phyloP scores from a whole-genome alignment of 2,113 vertebrate genomes.

The Ammodytes marinus region DNA sequence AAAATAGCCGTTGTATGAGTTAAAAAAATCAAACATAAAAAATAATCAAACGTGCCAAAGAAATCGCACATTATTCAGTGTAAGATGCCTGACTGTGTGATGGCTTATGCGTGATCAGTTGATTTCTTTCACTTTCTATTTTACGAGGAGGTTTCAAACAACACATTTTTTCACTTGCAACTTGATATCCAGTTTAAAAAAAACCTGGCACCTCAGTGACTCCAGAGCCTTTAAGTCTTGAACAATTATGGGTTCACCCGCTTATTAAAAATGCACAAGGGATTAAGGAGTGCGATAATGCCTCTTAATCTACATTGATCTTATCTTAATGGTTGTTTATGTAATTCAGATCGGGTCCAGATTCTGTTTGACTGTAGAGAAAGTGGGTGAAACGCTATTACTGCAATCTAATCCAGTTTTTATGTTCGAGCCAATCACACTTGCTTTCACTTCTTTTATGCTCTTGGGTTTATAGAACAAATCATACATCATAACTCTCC shows the following conservation, averaged over 20 bases:
- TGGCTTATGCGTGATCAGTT: background rate
- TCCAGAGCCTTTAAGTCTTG: background rate
- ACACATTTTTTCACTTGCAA: background rate
- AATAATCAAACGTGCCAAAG: too few species aligned
- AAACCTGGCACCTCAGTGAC: background rate
- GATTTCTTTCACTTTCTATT: too few species aligned
- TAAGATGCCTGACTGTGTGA: background rate
- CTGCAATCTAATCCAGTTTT: too few species aligned
- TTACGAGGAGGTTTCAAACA: background rate
- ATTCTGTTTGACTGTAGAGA: background rate
- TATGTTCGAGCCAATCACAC: background rate
- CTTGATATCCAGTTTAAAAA: background rate
- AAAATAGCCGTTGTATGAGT: too few species aligned
- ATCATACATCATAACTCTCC: background rate
- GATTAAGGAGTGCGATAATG: background rate
- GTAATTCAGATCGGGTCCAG: background rate
- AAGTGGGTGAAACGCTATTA: background rate
- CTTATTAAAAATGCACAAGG: background rate
- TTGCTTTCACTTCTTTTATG: background rate
- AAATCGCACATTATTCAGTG: background rate
- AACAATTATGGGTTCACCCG: background rate
- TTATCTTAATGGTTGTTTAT: background rate
- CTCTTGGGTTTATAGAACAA: background rate
- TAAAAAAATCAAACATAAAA: too few species aligned
- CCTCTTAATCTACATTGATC: background rate